phyloP scores from a whole-genome alignment of 2,113 vertebrate species.

The Hemibagrus wyckioides region DNA sequence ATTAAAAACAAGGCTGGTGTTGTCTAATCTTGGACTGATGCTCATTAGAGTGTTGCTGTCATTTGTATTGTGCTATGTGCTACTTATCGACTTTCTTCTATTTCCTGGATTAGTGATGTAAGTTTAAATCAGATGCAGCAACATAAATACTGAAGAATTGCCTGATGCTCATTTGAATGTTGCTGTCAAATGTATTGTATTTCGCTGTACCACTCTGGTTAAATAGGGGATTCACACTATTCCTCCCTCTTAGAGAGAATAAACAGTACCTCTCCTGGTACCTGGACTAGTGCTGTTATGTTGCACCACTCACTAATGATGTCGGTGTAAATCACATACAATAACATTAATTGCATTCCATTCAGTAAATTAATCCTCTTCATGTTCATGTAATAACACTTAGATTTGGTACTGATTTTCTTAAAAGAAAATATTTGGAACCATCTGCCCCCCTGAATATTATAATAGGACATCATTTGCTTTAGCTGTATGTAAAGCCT shows the following conservation, averaged over 20 bases:
- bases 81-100: neutral
- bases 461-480: neutral
- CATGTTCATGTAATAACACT: neutral
- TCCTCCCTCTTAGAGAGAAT: neutral
- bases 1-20: conserved; percentile 57
- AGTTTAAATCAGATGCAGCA: too few relatives aligned
- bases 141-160: too few relatives aligned
- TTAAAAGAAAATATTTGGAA: neutral
- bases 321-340: neutral
- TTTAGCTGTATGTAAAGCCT: neutral
- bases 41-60: conserved; percentile 40
- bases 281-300: neutral
- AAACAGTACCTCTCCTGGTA: neutral
- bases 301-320: neutral
- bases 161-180: conserved; percentile 48
- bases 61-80: conserved; percentile 41
- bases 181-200: conserved; percentile 46
- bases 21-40: conserved; percentile 57
- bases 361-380: neutral
- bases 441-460: too few relatives aligned
- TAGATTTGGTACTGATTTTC: neutral
- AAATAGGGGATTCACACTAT: neutral
- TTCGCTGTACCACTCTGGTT: neutral
- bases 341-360: neutral
- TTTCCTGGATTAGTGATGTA: too few relatives aligned